phyloP scores from a whole-genome alignment of 37 sponge, comb jelly and placozoan species.

The Crambe crambe region DNA sequence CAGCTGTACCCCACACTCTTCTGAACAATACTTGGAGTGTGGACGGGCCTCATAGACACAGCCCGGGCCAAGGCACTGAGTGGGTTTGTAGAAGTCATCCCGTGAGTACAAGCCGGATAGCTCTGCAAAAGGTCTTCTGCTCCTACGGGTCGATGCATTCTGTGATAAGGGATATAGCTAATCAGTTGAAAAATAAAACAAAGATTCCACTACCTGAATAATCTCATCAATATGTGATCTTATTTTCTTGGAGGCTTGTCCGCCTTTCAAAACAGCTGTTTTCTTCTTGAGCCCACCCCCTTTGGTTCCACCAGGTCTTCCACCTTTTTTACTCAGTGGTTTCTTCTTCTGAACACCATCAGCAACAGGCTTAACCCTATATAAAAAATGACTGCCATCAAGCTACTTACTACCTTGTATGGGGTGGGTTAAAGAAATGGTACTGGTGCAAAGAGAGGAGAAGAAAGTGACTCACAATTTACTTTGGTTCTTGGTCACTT shows the following conservation, averaged over 20 bases:
- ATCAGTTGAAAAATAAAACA: not conserved
- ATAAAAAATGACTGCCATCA: too few species aligned
- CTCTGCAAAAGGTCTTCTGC: not conserved
- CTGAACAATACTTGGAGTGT: constrained; percentile 93
- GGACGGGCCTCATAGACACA: constrained; percentile 83
- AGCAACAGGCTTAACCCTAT: too few species aligned
- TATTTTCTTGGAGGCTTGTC: not conserved
- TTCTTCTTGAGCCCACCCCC: not conserved
- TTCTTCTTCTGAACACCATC: constrained; percentile 6
- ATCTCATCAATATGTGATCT: not conserved
- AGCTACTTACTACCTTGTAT: too few species aligned
- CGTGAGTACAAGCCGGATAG: not conserved
- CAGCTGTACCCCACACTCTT: constrained; percentile 92
- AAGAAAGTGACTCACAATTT: not conserved
- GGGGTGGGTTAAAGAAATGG: too few species aligned
- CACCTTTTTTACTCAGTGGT: constrained; percentile 4
- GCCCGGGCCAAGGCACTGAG: constrained; percentile 88
- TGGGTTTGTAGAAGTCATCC: constrained; percentile 20
- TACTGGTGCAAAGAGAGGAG: too few species aligned
- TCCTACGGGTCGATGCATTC: not conserved
- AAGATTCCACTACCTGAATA: not conserved
- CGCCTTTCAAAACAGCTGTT: not conserved
- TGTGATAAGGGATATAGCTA: not conserved
- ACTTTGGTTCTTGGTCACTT: not conserved
- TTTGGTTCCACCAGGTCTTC: not conserved